Evolutionary conservation across 2,113 vertebrate genomes (phyloP).

Genomic region (Nibea coibor): DNA sequence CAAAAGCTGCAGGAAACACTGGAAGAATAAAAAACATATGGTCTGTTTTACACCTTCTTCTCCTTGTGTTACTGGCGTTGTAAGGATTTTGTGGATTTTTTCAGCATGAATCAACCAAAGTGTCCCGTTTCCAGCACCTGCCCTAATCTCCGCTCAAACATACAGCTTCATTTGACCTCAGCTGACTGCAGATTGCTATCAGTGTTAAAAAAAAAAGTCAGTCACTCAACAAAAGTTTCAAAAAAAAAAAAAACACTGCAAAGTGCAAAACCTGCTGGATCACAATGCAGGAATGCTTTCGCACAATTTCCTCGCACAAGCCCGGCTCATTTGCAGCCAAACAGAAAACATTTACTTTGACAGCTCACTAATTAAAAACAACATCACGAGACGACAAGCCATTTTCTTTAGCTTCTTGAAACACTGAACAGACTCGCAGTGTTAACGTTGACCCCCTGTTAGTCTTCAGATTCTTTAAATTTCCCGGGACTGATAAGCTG

Average conservation of each 20-base stretch:
- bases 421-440: conserved; percentile 2
- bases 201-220: background rate
- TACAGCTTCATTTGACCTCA: conserved; percentile 20
- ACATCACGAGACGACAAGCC: background rate
- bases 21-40: background rate
- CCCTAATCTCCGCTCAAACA: background rate
- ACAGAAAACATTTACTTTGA: conserved; percentile 21
- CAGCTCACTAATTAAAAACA: conserved; percentile 14
- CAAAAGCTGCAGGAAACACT: background rate
- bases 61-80: background rate
- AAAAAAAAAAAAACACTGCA: too few relatives aligned
- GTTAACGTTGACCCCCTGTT: conserved; percentile 29
- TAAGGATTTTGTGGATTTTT: background rate
- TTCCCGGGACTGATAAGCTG: conserved; percentile 48
- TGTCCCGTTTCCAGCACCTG: conserved; percentile 36
- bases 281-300: conserved; percentile 29
- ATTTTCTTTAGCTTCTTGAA: conserved; percentile 25
- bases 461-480: conserved; percentile 55
- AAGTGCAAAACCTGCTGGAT: conserved; percentile 1
- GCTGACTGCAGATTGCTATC: conserved; percentile 27
- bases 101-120: background rate
- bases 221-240: background rate
- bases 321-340: conserved; percentile 11
- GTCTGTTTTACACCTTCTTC: background rate
- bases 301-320: background rate